These are phyloP conservation scores for Siderastrea radians DNA, from an alignment of 92 coral and sea anemone genomes.

Conservation along the genomic window DNA sequence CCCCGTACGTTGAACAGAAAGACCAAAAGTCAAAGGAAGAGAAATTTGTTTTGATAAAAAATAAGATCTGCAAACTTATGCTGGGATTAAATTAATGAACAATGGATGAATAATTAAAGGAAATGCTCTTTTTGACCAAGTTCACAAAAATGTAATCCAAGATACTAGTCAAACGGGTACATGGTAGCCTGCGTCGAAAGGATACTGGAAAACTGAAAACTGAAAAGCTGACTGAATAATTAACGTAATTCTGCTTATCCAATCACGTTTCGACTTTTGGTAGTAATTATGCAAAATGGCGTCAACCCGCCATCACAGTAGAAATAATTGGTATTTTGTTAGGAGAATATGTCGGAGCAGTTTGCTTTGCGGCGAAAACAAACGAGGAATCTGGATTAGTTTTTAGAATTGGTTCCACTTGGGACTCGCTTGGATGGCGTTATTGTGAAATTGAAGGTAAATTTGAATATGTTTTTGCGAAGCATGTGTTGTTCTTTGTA, in stretches of 20 bases:
- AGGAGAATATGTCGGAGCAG: slow-evolving; percentile 14
- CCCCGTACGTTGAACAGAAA: too few relatives aligned
- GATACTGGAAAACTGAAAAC: too few relatives aligned
- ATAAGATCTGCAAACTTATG: neutral
- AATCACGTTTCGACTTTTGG: neutral
- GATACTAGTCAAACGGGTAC: too few relatives aligned
- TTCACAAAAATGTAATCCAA: too few relatives aligned
- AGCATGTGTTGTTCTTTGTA: slow-evolving; percentile 44
- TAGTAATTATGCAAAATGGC: slow-evolving; percentile 52
- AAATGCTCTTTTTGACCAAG: too few relatives aligned
- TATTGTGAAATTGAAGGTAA: slow-evolving; percentile 15
- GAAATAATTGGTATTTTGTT: slow-evolving; percentile 10
- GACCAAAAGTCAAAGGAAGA: too few relatives aligned
- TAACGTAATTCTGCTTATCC: slow-evolving; percentile 3
- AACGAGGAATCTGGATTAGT: neutral
- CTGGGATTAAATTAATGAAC: too few relatives aligned
- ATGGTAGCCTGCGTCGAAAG: too few relatives aligned
- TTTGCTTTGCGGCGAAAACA: slow-evolving; percentile 1
- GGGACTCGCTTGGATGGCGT: slow-evolving; percentile 7
- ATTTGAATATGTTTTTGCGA: slow-evolving; percentile 1
- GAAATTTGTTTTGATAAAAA: neutral
- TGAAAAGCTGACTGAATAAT: neutral
- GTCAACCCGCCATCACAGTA: slow-evolving; percentile 29
- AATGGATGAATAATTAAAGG: too few relatives aligned
- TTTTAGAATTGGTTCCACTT: too few relatives aligned